Evolutionary conservation across 1,140 invertebrate species (phyloP), one percentile per base, ranked within the genome.

Genomic region (Subanguina moxae): DNA sequence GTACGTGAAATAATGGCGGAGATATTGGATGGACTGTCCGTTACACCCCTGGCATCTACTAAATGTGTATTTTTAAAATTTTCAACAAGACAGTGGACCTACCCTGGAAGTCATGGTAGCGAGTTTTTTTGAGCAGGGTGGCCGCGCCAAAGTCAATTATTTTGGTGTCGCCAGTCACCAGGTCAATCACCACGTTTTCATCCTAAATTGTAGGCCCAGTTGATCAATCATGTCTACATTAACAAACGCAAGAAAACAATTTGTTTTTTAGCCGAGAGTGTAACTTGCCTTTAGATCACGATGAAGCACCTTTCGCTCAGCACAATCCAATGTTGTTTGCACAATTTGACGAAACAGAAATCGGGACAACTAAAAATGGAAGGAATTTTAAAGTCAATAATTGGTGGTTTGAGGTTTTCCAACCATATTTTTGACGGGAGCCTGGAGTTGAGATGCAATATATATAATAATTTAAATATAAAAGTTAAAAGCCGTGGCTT

Each of bases 61-160:
- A n/a, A n/a, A n/a, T n/a, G n/a, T n/a, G n/a, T n/a, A n/a, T n/a
- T n/a, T n/a, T n/a, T n/a, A n/a, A n/a, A n/a, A n/a, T n/a, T n/a
- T n/a, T n/a, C n/a, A n/a, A n/a, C n/a, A n/a, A n/a, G n/a, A n/a
- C n/a, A n/a, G n/a, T n/a, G n/a, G n/a, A n/a, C n/a, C n/a, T 70
- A 88, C 88, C 88, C 83, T 88, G 87, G 84, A 88, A 89, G 74
- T 88, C 87, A 48, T 85, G 85, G 82, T 88, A 88, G 59, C 86
- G 78, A 43, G 78, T 64, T 76, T 84, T 82, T 68, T 83, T 83
- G 28, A 85, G 73, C 65, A 84, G 76, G 8, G 84, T 84, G 42
- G 84, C 85, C 43, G 84, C 84, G 45, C 85, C 85, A 71, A 86
- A 86, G 77, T 84, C 85, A 62, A 85, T 84, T 43, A 85, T 72